These are phyloP conservation scores for Onychorhynchus coronatus DNA, from an alignment of 2,113 vertebrate species.

Conservation along the genomic window DNA sequence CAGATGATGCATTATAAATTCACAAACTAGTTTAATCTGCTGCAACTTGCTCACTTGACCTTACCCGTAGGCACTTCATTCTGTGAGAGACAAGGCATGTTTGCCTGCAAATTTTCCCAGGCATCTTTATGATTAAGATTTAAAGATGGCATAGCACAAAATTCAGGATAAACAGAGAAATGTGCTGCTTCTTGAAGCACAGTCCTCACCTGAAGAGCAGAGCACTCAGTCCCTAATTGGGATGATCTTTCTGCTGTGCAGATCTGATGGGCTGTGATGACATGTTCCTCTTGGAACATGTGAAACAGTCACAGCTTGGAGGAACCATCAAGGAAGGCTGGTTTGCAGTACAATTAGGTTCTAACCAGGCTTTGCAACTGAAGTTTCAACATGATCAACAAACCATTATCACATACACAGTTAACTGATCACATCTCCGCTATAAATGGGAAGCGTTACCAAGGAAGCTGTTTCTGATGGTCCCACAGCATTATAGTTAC, in stretches of 20 bases:
- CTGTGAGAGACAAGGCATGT: background rate
- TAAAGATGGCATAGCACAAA: background rate
- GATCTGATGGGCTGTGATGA: background rate
- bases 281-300: background rate
- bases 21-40: slow-evolving; percentile 2
- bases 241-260: background rate
- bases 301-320: background rate
- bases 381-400: background rate
- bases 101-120: background rate
- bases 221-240: background rate
- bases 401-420: background rate
- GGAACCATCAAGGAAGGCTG: background rate
- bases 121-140: background rate
- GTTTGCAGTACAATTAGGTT: background rate
- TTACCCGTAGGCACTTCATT: background rate
- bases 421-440: background rate
- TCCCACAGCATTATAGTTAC: background rate
- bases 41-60: slow-evolving; percentile 6
- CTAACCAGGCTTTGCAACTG: background rate
- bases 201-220: background rate
- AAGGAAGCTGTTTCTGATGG: background rate
- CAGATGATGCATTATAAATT: background rate
- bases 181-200: background rate
- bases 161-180: background rate
- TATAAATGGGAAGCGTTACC: background rate